Percentiles rank a stretch among this genome's conserved stretches.
These are phyloP conservation scores for Oostethus manadensis DNA, from an alignment of 2,113 vertebrate genomes.

Conservation along the genomic window DNA sequence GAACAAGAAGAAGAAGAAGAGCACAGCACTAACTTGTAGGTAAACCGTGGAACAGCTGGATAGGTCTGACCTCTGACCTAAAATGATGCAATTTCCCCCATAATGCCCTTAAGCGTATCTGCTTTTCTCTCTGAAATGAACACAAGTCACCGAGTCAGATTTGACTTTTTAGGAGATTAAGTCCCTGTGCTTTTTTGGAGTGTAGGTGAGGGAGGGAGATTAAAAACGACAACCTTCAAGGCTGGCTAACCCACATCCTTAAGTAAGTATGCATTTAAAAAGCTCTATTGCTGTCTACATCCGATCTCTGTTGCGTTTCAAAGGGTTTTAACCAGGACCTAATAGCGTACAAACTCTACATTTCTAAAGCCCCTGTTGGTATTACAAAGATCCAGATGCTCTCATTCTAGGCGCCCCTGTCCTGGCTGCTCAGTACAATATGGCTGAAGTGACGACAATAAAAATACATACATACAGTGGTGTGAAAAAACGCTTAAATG, in stretches of 20 bases:
- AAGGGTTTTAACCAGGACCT: not conserved
- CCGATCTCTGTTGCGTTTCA: not conserved
- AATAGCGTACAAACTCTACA: too few species aligned
- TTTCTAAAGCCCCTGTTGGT: too few species aligned
- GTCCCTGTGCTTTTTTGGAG: slow-evolving; percentile 42
- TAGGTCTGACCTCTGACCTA: slow-evolving; percentile 40
- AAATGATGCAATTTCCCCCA: slow-evolving; percentile 33
- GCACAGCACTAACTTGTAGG: slow-evolving; percentile 15
- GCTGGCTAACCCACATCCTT: slow-evolving; percentile 3
- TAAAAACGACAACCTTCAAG: slow-evolving; percentile 25
- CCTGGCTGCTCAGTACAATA: too few species aligned
- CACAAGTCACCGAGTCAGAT: slow-evolving; percentile 46
- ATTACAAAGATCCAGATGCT: too few species aligned
- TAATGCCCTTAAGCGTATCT: slow-evolving; percentile 38
- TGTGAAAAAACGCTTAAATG: too few species aligned
- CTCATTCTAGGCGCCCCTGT: too few species aligned
- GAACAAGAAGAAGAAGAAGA: slow-evolving; percentile 2
- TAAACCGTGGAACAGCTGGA: slow-evolving; percentile 36
- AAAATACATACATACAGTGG: too few species aligned
- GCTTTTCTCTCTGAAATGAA: slow-evolving; percentile 40
- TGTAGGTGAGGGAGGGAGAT: slow-evolving; percentile 32
- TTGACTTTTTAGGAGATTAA: slow-evolving; percentile 51
- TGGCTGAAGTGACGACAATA: too few species aligned
- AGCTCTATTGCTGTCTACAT: not conserved
- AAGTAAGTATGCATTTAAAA: not conserved